Evolutionary conservation across 2,797 vertebrate species (phyloP).

Genomic region (Notoglanidium macrostoma): DNA sequence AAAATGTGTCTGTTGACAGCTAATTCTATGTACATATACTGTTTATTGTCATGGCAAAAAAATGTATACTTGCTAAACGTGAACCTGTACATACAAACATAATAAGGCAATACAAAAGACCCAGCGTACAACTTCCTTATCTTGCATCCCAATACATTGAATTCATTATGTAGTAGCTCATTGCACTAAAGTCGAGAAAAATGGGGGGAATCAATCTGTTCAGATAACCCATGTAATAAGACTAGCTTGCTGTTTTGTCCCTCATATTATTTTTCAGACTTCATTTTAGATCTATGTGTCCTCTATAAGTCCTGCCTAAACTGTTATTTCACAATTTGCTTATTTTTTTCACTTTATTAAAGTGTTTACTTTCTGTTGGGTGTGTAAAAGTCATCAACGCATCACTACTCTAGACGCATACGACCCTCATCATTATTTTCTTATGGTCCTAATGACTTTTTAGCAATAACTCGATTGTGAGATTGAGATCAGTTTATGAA

Average conservation of each 20-base stretch:
- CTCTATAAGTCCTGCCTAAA: not conserved
- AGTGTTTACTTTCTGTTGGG: too few species aligned
- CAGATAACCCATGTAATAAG: not conserved
- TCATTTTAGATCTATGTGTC: not conserved
- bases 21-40: not conserved
- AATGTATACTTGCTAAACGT: not conserved
- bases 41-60: not conserved
- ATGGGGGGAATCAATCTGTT: not conserved
- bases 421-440: not conserved
- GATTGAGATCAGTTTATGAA: constrained; percentile 21
- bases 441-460: not conserved
- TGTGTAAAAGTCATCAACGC: not conserved
- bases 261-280: not conserved
- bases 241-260: not conserved
- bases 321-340: not conserved
- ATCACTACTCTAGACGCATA: not conserved
- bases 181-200: not conserved
- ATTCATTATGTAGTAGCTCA: not conserved
- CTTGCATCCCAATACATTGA: not conserved
- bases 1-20: not conserved
- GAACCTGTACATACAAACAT: not conserved
- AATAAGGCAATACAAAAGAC: not conserved
- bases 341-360: not conserved
- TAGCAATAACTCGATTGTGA: not conserved
- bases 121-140: not conserved